These are phyloP conservation scores for Carabus problematicus DNA, from an alignment of 2,888 invertebrate species.

Conservation along the genomic window DNA sequence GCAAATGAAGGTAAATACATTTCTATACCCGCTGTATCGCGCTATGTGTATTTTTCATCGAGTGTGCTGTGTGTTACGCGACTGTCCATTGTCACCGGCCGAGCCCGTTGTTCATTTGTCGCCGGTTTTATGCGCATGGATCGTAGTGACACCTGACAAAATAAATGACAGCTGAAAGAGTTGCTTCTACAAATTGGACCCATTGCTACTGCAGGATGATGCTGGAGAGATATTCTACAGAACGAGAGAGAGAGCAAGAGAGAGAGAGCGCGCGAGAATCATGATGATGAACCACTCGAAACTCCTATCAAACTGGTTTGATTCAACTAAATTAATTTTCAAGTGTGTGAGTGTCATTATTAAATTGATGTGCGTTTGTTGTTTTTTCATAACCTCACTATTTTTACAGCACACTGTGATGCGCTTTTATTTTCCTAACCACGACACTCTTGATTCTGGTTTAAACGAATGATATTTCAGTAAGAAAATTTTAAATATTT, in stretches of 20 bases:
- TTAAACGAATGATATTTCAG: no score
- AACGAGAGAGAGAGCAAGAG: neutral
- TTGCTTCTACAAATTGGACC: constrained; percentile 9
- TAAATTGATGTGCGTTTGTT: constrained; percentile 32
- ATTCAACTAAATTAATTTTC: constrained; percentile 41
- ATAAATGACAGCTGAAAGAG: constrained; percentile 49
- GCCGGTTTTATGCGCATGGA: constrained; percentile 36
- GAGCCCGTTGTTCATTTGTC: constrained; percentile 21
- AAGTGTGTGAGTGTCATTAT: constrained; percentile 41
- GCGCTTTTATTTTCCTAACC: no score
- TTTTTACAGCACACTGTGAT: neutral
- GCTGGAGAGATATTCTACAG: no score
- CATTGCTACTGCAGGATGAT: constrained; percentile 12
- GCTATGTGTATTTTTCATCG: neutral
- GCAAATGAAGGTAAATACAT: no score
- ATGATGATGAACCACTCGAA: constrained; percentile 25
- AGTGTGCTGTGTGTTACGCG: no score
- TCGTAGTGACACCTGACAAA: constrained; percentile 48
- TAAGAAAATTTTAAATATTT: no score
- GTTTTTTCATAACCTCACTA: constrained; percentile 17
- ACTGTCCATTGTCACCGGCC: neutral
- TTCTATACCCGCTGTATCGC: no score
- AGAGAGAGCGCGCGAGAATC: no score
- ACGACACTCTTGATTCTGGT: no score
- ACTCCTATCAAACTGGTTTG: constrained; percentile 35